These are phyloP conservation scores for Diaprepes abbreviatus DNA, from an alignment of 2,888 invertebrate genomes.

Conservation along the genomic window DNA sequence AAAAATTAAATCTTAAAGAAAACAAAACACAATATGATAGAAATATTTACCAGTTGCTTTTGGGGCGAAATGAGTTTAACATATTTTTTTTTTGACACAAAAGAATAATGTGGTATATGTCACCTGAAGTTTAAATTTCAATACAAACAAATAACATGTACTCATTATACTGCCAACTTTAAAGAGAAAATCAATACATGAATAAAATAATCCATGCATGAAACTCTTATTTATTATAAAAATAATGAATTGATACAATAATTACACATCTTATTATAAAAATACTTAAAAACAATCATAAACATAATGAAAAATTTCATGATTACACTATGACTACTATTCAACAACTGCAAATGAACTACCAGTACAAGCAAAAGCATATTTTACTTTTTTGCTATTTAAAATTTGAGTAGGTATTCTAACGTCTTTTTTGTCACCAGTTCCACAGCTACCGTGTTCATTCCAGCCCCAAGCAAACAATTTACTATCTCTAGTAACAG, in stretches of 20 bases:
- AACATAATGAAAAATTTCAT: conserved; percentile 58
- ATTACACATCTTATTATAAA: conserved; percentile 61
- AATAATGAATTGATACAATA: conserved; percentile 57
- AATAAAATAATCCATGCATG: conserved; percentile 55
- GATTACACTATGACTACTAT: conserved; percentile 61
- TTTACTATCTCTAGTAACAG: conserved; percentile 75
- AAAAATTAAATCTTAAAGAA: conserved; percentile 15
- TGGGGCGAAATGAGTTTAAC: conserved; percentile 61
- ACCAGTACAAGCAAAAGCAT: conserved; percentile 69
- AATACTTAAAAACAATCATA: conserved; percentile 62
- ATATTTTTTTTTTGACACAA: conserved; percentile 53
- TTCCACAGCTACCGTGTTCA: conserved; percentile 90
- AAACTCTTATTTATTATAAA: conserved; percentile 56
- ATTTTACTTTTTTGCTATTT: conserved; percentile 59
- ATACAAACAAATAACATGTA: conserved; percentile 55
- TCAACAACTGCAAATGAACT: conserved; percentile 70
- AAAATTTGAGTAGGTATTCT: conserved; percentile 66
- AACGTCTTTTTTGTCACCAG: conserved; percentile 70
- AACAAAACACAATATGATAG: neutral
- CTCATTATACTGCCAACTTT: conserved; percentile 43
- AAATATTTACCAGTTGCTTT: conserved; percentile 62
- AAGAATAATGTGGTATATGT: conserved; percentile 31
- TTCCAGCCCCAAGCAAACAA: conserved; percentile 92
- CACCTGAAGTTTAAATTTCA: conserved; percentile 43
- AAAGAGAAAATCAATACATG: conserved; percentile 56